Percentiles rank a stretch among this genome's conserved stretches.
These are phyloP conservation scores for Erynnis tages DNA, from an alignment of 2,888 invertebrate species.

Conservation along the genomic window DNA sequence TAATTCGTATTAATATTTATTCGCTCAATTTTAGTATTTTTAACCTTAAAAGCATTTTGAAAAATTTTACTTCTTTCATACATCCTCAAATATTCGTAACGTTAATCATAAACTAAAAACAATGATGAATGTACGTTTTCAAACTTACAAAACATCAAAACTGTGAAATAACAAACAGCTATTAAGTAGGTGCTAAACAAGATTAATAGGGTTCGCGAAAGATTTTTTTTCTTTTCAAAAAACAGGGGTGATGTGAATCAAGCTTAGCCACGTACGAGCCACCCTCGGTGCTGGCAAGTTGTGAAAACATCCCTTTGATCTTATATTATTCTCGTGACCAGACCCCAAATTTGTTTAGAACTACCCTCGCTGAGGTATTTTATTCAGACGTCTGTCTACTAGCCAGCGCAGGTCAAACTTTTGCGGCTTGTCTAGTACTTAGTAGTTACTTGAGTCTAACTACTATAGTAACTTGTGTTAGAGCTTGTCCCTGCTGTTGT, in stretches of 20 bases:
- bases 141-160: too few species aligned
- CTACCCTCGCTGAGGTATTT: slow-evolving; percentile 52
- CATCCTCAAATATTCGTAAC: too few species aligned
- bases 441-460: neutral
- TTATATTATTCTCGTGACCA: slow-evolving; percentile 66
- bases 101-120: too few species aligned
- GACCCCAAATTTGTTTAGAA: slow-evolving; percentile 55
- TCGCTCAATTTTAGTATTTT: neutral
- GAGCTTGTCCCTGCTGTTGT: neutral
- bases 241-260: slow-evolving; percentile 14
- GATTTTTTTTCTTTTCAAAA: neutral
- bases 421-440: slow-evolving; percentile 11
- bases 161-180: too few species aligned
- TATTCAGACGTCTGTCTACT: slow-evolving; percentile 44
- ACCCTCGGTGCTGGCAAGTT: slow-evolving; percentile 51
- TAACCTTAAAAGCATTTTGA: too few species aligned
- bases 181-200: too few species aligned
- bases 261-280: slow-evolving; percentile 44
- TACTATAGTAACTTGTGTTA: too few species aligned
- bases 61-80: neutral
- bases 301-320: slow-evolving; percentile 65
- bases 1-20: neutral
- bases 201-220: neutral
- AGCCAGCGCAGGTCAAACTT: slow-evolving; percentile 32
- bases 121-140: too few species aligned